These are phyloP conservation scores for Labeo calbasu DNA, from an alignment of 2,797 vertebrate genomes.

Conservation along the genomic window DNA sequence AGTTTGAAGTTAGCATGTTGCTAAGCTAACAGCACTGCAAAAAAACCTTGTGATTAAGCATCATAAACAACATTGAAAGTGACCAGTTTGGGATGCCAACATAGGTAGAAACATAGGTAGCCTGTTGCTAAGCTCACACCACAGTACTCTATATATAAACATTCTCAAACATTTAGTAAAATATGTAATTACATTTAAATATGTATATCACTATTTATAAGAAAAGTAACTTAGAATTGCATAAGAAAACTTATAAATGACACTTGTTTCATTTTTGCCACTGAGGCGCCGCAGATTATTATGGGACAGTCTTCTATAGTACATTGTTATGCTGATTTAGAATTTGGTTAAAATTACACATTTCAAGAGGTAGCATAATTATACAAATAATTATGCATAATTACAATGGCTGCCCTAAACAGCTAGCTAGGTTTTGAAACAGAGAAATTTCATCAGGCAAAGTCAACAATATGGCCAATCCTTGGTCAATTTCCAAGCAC, in stretches of 20 bases:
- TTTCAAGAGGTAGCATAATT: neutral
- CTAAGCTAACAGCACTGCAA: neutral
- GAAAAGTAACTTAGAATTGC: neutral
- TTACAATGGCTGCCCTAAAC: neutral
- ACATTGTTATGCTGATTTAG: neutral
- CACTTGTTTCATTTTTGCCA: neutral
- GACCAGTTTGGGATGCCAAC: neutral
- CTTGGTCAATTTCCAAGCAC: neutral
- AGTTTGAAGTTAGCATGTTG: neutral
- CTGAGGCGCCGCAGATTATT: neutral
- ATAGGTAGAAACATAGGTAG: neutral
- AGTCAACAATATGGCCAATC: neutral
- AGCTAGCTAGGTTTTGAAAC: neutral
- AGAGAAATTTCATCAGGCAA: neutral
- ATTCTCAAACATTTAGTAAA: neutral
- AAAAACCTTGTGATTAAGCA: neutral
- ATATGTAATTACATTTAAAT: neutral
- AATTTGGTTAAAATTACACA: neutral
- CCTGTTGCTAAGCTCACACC: neutral
- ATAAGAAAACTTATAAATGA: neutral
- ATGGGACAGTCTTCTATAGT: neutral
- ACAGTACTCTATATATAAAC: neutral
- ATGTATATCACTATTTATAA: neutral
- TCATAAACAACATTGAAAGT: neutral
- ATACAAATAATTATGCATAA: neutral